These are phyloP conservation scores for Castor canadensis DNA, from an alignment of 2,113 vertebrate genomes.

Conservation along the genomic window DNA sequence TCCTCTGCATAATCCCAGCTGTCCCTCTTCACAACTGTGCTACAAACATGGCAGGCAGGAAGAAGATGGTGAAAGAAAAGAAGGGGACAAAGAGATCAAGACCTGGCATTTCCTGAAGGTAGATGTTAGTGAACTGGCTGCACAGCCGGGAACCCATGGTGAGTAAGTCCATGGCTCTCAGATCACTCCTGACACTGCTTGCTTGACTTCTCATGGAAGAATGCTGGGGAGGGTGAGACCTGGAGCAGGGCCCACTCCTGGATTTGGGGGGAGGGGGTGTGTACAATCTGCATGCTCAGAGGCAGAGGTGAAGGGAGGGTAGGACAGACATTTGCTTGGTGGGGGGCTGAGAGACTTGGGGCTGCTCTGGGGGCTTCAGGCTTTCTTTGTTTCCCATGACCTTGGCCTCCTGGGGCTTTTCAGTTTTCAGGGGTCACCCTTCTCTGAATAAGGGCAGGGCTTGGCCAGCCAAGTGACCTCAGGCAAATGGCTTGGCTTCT, in stretches of 20 bases:
- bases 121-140: neutral
- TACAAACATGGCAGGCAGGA: neutral
- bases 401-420: neutral
- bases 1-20: neutral
- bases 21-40: neutral
- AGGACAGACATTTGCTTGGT: neutral
- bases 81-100: neutral
- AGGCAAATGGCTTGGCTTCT: neutral
- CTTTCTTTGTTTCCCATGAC: neutral
- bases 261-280: neutral
- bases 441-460: neutral
- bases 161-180: neutral
- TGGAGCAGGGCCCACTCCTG: too few relatives aligned
- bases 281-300: neutral
- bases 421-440: too few relatives aligned
- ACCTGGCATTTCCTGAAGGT: neutral
- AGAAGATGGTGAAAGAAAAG: neutral
- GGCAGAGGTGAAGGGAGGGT: neutral
- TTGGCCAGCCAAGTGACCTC: neutral
- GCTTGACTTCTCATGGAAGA: neutral
- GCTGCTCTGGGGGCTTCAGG: neutral
- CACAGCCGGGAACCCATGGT: fast-evolving
- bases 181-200: neutral
- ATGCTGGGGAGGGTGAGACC: neutral
- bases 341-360: neutral